Percentiles rank a stretch among this genome's conserved stretches.
Evolutionary conservation across 2,113 vertebrate genomes (phyloP).

Genomic region (Saimiri boliviensis): DNA sequence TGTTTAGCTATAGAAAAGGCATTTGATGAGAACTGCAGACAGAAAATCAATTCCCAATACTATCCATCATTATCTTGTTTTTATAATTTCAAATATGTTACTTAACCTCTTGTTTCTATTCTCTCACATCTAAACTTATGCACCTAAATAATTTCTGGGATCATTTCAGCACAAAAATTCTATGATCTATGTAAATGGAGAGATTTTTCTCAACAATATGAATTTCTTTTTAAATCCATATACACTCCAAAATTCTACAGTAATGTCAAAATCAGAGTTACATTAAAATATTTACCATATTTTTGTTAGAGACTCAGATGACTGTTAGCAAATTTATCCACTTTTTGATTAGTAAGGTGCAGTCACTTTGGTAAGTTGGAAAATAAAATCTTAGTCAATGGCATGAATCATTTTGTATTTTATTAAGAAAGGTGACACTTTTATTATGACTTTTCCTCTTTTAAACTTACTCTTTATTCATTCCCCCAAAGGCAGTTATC

Average conservation of each 20-base stretch:
- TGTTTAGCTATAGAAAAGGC: not conserved
- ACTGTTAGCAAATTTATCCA: not conserved
- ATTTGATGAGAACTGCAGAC: not conserved
- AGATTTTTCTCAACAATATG: not conserved
- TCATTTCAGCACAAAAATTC: not conserved
- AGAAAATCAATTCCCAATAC: not conserved
- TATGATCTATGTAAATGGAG: not conserved
- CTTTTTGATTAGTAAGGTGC: not conserved
- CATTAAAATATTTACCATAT: not conserved
- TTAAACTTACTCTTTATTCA: not conserved
- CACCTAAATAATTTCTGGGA: not conserved
- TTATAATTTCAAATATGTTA: not conserved
- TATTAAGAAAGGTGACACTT: not conserved
- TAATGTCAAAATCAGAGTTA: not conserved
- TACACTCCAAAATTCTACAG: not conserved
- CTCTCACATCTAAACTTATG: not conserved
- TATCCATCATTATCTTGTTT: not conserved
- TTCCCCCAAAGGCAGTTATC: not conserved
- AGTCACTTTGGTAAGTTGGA: not conserved
- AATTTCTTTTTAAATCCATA: not conserved
- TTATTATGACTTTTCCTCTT: not conserved
- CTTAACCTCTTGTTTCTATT: not conserved
- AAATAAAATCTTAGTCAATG: not conserved
- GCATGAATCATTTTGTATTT: not conserved
- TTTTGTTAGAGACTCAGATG: not conserved